Conservation (phyloP, 2,888 invertebrate species). For the Drosophila meridiana region DNA sequence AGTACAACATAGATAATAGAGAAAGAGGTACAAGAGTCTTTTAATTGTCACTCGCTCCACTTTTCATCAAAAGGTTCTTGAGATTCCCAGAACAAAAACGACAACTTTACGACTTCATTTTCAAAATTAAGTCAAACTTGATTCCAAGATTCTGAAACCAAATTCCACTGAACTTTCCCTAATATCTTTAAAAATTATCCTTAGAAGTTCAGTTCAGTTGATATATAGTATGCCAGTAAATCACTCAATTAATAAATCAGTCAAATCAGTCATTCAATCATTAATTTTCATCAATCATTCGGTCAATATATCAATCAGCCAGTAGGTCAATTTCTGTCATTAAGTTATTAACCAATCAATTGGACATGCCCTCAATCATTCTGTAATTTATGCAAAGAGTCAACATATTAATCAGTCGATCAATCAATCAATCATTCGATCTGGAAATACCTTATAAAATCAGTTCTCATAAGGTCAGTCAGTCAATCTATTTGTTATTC, state of each 20-base stretch:
- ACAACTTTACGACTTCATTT: no score
- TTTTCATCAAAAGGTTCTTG: background rate
- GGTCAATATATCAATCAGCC: background rate
- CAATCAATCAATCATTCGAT: background rate
- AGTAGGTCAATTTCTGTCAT: no score
- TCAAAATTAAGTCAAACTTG: no score
- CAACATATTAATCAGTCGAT: background rate
- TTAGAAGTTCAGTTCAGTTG: background rate
- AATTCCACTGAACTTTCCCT: background rate
- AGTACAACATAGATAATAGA: background rate
- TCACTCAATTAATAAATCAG: background rate
- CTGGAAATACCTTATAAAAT: no score
- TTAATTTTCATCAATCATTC: background rate
- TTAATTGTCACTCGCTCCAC: no score
- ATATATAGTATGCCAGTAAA: background rate
- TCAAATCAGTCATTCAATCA: background rate
- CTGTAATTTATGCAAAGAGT: no score
- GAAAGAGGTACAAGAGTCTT: background rate
- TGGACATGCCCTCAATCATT: no score
- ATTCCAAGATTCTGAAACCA: no score
- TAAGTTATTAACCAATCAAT: no score
- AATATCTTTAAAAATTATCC: background rate
- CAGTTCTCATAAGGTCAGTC: background rate
- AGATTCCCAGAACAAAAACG: background rate
- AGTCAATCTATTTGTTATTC: background rate